Conservation (phyloP, 2,888 invertebrate species). For the Leucoma salicis region DNA sequence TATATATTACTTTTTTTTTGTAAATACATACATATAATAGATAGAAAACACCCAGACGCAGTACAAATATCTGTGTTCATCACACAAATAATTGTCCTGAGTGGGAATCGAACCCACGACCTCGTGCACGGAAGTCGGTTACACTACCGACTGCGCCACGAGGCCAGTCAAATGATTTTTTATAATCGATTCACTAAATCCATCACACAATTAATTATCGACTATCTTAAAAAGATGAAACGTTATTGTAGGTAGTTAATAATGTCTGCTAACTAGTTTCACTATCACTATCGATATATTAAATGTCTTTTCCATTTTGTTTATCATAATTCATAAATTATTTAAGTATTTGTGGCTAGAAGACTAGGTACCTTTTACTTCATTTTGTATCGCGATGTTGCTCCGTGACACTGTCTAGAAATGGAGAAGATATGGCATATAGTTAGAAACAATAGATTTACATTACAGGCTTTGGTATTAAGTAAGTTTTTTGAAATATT, state of each 20-base stretch:
- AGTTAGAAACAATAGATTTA: slow-evolving; percentile 41
- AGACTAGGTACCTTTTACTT: neutral
- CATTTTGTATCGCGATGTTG: slow-evolving; percentile 11
- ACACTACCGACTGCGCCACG: no score
- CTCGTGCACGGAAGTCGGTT: no score
- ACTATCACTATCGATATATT: neutral
- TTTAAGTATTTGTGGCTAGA: neutral
- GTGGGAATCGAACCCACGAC: no score
- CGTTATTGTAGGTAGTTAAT: neutral
- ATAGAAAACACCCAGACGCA: no score
- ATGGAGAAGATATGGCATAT: slow-evolving; percentile 49
- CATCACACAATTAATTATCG: no score
- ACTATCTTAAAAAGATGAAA: neutral
- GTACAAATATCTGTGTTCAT: no score
- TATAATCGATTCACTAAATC: no score
- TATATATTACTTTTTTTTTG: no score
- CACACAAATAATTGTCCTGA: no score
- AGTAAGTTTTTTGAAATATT: slow-evolving; percentile 43
- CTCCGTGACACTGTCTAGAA: slow-evolving; percentile 12
- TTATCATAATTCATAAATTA: neutral
- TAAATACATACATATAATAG: no score
- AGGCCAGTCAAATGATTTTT: no score
- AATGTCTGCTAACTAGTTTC: neutral
- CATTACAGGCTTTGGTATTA: slow-evolving; percentile 44
- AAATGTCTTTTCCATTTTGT: neutral